These are phyloP conservation scores for Pelagia noctiluca DNA, from an alignment of 30 jellyfish, hydroid and myxozoan genomes.

Conservation along the genomic window DNA sequence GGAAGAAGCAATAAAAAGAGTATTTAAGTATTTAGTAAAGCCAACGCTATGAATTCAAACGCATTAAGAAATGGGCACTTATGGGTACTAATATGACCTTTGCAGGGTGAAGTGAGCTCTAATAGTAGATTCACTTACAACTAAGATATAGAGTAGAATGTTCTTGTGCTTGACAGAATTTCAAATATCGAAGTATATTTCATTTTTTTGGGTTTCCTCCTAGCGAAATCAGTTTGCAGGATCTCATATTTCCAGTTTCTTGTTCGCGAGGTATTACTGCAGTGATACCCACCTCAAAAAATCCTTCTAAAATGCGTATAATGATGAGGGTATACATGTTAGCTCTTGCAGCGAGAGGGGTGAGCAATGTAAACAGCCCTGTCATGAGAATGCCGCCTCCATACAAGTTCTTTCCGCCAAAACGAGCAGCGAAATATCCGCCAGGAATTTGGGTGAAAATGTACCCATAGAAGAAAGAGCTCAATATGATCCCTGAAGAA, in stretches of 20 bases:
- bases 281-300: conserved; percentile 91
- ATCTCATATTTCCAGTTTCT: too few species aligned
- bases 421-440: conserved; percentile 94
- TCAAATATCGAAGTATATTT: too few species aligned
- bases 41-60: too few species aligned
- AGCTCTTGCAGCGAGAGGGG: conserved; percentile 94
- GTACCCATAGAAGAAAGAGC: conserved; percentile 97
- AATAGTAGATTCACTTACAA: too few species aligned
- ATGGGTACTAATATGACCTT: too few species aligned
- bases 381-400: conserved; percentile 98
- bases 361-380: conserved; percentile 87
- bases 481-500: conserved; percentile 78
- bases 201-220: too few species aligned
- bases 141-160: too few species aligned
- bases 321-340: conserved; percentile 73
- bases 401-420: conserved; percentile 89
- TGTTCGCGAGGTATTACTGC: too few species aligned
- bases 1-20: neutral
- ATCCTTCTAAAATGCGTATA: conserved; percentile 87
- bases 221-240: too few species aligned
- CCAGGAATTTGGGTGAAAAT: conserved; percentile 98
- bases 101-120: too few species aligned
- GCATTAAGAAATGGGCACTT: too few species aligned
- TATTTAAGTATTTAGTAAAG: neutral
- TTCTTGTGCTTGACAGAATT: too few species aligned